Evolutionary conservation across 2,888 invertebrate species (phyloP), one percentile per base, ranked within the genome.

Genomic region (Tetheella fluctuosa): DNA sequence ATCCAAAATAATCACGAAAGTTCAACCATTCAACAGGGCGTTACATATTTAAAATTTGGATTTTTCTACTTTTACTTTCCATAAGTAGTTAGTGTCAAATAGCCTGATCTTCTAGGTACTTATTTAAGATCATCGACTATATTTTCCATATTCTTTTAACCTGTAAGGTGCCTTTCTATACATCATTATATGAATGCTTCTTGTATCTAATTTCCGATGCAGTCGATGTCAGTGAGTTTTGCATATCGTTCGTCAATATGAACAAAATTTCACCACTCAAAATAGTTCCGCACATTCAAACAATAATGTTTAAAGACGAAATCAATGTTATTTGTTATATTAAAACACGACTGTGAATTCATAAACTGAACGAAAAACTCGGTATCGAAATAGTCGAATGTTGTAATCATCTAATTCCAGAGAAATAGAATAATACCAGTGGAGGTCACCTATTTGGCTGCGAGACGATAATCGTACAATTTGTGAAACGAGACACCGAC

Each of bases 401-500:
- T 81, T 85, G 90, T 86, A 90, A 89, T 86, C 74, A 74, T 85
- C 87, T 89, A 89, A 89, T 85, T 89, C 81, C 79, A 87, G 88
- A 84, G 84, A 85, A 85, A 86, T 85, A 80, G 80, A 84, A 85
- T 86, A 81, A 83, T 82, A 75, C 74, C 52, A 57, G 64, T 67
- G 81, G 84, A 86, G 88, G 85, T 86, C 87, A 77, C 68, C 61
- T 63, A 67, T 65, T 79, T 81, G 81, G 81, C 78, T 65, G 62
- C 64, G 69, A 66, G 70, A 69, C 58, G 63, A 62, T 72, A 71
- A 68, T 70, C 76, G 74, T 68, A 69, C 64, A 68, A 69, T 71
- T 70, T 71, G 68, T 74, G 83, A 74, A 83, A 83, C 64, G 34
- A 48, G 70, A 83, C 63, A 75, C 71, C 64, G 68, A 72, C 74